Evolutionary conservation across 2,888 invertebrate genomes (phyloP).

Genomic region (Campoplex nolae): DNA sequence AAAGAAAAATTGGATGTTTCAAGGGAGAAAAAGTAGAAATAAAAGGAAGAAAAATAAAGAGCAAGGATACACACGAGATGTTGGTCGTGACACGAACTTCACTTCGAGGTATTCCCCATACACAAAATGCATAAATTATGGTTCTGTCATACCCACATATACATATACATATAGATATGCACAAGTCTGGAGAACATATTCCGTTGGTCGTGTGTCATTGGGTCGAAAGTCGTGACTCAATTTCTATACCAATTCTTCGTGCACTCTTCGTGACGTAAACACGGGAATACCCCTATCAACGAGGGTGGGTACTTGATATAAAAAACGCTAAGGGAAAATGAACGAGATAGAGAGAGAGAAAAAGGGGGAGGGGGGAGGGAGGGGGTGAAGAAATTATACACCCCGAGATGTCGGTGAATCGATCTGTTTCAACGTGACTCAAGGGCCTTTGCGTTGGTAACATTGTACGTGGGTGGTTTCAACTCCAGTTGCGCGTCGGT

Average conservation of each 20-base stretch:
- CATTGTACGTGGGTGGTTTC: conserved; percentile 21
- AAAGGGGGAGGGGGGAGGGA: not conserved
- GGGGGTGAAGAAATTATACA: not conserved
- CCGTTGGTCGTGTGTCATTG: conserved; percentile 38
- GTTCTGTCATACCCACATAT: not conserved
- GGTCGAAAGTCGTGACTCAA: conserved; percentile 47
- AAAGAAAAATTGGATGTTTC: not conserved
- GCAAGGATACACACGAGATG: not conserved
- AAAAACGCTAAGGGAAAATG: not conserved
- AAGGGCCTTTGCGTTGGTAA: conserved; percentile 32
- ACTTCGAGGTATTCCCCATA: conserved; percentile 23
- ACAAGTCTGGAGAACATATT: conserved; percentile 14
- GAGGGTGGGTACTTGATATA: not conserved
- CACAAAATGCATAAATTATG: conserved; percentile 25
- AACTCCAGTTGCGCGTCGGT: conserved; percentile 22
- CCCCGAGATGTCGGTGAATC: conserved; percentile 29
- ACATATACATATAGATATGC: not conserved
- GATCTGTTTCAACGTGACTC: conserved; percentile 47
- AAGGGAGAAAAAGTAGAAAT: not conserved
- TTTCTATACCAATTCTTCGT: conserved; percentile 28
- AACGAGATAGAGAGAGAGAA: not conserved
- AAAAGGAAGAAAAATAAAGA: not conserved
- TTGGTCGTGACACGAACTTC: conserved; percentile 20
- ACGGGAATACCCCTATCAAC: conserved; percentile 12
- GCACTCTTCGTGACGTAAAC: conserved; percentile 29